A percentile compares a stretch with the other conserved stretches of the same genome.
Evolutionary conservation across 1,140 invertebrate genomes (phyloP).

Genomic region (Physella acuta): DNA sequence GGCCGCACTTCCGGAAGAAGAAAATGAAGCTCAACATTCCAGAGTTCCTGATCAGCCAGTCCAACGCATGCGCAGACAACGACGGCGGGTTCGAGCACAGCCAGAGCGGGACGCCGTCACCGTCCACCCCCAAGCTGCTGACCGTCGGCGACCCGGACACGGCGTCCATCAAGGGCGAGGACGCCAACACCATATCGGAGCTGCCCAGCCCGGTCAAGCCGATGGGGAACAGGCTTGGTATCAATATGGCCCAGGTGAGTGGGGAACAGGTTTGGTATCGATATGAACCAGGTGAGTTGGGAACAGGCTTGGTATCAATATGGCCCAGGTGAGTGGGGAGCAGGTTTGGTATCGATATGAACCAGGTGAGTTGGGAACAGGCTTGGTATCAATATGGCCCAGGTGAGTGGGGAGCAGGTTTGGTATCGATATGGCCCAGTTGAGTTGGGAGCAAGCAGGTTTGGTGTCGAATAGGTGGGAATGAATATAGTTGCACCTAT

Average conservation of each 20-base stretch:
- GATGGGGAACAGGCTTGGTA: slow-evolving; percentile 21
- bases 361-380: slow-evolving; percentile 13
- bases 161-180: slow-evolving; percentile 26
- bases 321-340: slow-evolving; percentile 16
- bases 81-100: slow-evolving; percentile 21
- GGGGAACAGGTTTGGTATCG: too few species aligned
- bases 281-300: slow-evolving; percentile 9
- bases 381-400: slow-evolving; percentile 24
- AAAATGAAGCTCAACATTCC: slow-evolving; percentile 18
- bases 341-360: too few species aligned
- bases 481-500: too few species aligned
- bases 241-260: slow-evolving; percentile 23
- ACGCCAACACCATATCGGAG: slow-evolving; percentile 10
- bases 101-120: slow-evolving; percentile 17
- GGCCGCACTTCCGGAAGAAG: slow-evolving; percentile 12
- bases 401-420: too few species aligned
- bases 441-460: slow-evolving; percentile 11
- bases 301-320: slow-evolving; percentile 26
- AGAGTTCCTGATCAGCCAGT: slow-evolving; percentile 27
- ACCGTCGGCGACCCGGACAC: slow-evolving; percentile 23
- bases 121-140: slow-evolving; percentile 22
- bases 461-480: slow-evolving; percentile 21
- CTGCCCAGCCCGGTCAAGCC: slow-evolving; percentile 14
- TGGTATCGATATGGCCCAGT: too few species aligned
- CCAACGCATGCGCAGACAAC: slow-evolving; percentile 15